Conservation (phyloP, 2,113 vertebrate species). For the Heterotilapia buettikoferi region DNA sequence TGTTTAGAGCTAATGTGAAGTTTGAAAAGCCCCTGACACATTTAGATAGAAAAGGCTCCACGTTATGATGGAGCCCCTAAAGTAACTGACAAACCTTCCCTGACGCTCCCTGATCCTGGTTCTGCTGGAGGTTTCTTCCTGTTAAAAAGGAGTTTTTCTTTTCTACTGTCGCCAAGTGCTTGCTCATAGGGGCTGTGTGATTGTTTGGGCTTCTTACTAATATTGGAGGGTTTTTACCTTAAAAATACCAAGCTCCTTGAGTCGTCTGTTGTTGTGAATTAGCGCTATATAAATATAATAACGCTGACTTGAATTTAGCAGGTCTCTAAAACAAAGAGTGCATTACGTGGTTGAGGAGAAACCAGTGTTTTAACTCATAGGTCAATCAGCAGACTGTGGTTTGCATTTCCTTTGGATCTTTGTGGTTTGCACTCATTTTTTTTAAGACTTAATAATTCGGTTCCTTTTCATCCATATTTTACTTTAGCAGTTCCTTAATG, state of each 20-base stretch:
- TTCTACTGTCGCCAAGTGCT: neutral
- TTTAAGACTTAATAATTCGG: neutral
- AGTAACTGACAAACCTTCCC: neutral
- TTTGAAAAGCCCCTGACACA: fast-evolving
- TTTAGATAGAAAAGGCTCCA: neutral
- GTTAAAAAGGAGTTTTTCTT: neutral
- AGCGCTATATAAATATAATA: neutral
- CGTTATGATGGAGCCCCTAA: neutral
- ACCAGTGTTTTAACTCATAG: neutral
- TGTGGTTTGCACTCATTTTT: neutral
- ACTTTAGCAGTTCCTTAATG: neutral
- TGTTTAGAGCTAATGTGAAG: neutral
- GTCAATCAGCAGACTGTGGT: neutral
- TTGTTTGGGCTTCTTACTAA: neutral
- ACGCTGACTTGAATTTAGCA: neutral
- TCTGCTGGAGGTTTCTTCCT: neutral
- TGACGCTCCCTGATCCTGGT: neutral
- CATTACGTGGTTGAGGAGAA: fast-evolving
- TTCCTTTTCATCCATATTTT: neutral
- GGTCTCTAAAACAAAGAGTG: neutral
- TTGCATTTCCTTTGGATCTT: neutral
- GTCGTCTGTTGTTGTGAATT: neutral
- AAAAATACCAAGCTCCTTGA: neutral
- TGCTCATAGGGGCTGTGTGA: neutral
- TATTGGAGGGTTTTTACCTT: neutral